These are phyloP conservation scores for Coregonus ussuriensis DNA, from an alignment of 2,797 vertebrate genomes.

Conservation along the genomic window DNA sequence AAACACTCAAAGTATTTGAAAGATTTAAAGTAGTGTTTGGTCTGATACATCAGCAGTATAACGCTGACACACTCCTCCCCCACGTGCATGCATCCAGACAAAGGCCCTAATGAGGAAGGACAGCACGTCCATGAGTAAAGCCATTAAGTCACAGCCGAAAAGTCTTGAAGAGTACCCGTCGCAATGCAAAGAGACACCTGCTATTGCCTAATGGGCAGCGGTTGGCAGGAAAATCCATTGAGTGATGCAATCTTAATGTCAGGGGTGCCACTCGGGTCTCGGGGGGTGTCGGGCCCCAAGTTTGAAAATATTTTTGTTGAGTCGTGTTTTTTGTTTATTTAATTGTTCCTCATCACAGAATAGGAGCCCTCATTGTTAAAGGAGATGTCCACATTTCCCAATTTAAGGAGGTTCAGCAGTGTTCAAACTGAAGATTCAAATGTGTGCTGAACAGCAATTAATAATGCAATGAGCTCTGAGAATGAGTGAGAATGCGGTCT, in stretches of 20 bases:
- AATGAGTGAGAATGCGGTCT: too few relatives aligned
- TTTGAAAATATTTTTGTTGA: conserved; percentile 7
- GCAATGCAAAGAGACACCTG: conserved; percentile 27
- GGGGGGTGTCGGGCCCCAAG: neutral
- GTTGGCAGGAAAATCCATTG: conserved; percentile 8
- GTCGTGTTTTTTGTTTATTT: conserved; percentile 9
- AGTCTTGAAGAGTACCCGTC: conserved; percentile 10
- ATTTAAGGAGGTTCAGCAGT: neutral
- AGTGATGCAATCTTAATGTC: conserved; percentile 25
- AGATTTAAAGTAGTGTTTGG: neutral
- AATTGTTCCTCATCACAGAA: neutral
- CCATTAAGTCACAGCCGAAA: conserved; percentile 30
- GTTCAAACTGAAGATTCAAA: neutral
- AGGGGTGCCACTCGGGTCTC: neutral
- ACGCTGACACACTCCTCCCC: neutral
- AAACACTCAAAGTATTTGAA: neutral
- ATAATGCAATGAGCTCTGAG: too few relatives aligned
- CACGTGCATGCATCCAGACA: conserved; percentile 12
- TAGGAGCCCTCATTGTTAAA: neutral
- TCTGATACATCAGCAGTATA: conserved; percentile 14
- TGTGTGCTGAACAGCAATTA: too few relatives aligned
- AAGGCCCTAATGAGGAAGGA: conserved; percentile 22
- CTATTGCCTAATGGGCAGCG: conserved; percentile 17
- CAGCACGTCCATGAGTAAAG: conserved; percentile 21
- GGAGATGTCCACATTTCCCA: neutral